Conservation (phyloP, 2,888 invertebrate genomes). For the Gasteruption jaculator region DNA sequence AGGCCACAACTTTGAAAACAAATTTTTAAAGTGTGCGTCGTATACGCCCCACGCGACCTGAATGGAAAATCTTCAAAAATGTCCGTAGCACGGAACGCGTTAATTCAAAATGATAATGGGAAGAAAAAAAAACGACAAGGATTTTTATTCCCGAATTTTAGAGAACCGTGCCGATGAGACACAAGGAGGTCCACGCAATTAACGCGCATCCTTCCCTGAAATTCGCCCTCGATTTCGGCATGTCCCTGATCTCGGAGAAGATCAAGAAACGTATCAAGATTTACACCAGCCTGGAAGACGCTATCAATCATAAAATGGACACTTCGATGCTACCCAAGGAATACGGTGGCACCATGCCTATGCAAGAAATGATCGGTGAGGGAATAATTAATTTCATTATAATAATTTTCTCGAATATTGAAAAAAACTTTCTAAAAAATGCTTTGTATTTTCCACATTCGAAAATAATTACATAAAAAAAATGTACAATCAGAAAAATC, state of each 20-base stretch:
- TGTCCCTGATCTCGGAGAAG: constrained; percentile 73
- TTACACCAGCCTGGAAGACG: constrained; percentile 62
- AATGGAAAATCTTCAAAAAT: too few species aligned
- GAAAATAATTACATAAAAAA: background rate
- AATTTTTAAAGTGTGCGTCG: too few species aligned
- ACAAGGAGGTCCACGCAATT: constrained; percentile 74
- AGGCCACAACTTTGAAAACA: too few species aligned
- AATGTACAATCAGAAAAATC: background rate
- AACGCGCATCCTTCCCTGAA: constrained; percentile 72
- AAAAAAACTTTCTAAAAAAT: constrained; percentile 1
- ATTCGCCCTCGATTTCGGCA: constrained; percentile 72
- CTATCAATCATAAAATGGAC: constrained; percentile 56
- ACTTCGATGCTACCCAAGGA: constrained; percentile 69
- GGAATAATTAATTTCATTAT: constrained; percentile 5
- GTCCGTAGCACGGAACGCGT: too few species aligned
- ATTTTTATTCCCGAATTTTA: constrained; percentile 45
- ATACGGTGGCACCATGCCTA: constrained; percentile 78
- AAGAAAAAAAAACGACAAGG: too few species aligned
- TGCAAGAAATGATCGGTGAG: constrained; percentile 79
- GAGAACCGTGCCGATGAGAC: constrained; percentile 74
- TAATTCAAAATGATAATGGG: too few species aligned
- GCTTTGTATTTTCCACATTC: background rate
- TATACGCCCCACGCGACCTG: too few species aligned
- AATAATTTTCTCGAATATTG: too few species aligned
- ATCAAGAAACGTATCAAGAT: constrained; percentile 67